phyloP scores from a whole-genome alignment of 1,140 invertebrate genomes.

The Ptiloglossa arizonensis region DNA sequence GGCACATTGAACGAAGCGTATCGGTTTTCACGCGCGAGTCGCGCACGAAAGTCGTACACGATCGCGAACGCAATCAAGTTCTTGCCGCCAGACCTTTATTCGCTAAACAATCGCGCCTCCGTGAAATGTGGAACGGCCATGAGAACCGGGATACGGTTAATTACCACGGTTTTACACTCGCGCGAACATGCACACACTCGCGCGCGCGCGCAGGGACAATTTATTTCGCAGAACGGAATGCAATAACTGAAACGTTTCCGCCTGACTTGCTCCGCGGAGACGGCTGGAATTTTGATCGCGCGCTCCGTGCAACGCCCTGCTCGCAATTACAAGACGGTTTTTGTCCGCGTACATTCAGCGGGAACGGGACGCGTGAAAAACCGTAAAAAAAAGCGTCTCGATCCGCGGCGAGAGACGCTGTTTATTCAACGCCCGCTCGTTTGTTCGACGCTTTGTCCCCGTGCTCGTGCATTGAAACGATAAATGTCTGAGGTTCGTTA shows the following conservation, averaged over 20 bases:
- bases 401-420: slow-evolving; percentile 27
- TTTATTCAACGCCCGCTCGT: slow-evolving; percentile 41
- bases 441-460: slow-evolving; percentile 34
- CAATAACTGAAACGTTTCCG: slow-evolving; percentile 45
- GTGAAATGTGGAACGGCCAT: not conserved
- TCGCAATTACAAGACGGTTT: slow-evolving; percentile 4
- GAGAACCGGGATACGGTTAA: slow-evolving; percentile 40
- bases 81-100: slow-evolving; percentile 28
- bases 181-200: no score
- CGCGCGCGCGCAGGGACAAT: slow-evolving; percentile 16
- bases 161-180: slow-evolving; percentile 37
- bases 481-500: not conserved
- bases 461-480: slow-evolving; percentile 16
- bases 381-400: not conserved
- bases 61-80: slow-evolving; percentile 49
- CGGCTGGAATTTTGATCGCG: slow-evolving; percentile 29
- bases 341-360: not conserved
- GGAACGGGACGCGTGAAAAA: not conserved
- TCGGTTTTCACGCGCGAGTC: not conserved
- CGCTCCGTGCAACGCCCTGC: no score
- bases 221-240: slow-evolving; percentile 50
- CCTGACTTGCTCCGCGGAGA: slow-evolving; percentile 32
- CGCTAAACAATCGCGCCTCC: slow-evolving; percentile 37
- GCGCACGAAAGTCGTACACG: no score
- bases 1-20: no score